phyloP scores from a whole-genome alignment of 2,888 invertebrate species.

The Timandra comae region DNA sequence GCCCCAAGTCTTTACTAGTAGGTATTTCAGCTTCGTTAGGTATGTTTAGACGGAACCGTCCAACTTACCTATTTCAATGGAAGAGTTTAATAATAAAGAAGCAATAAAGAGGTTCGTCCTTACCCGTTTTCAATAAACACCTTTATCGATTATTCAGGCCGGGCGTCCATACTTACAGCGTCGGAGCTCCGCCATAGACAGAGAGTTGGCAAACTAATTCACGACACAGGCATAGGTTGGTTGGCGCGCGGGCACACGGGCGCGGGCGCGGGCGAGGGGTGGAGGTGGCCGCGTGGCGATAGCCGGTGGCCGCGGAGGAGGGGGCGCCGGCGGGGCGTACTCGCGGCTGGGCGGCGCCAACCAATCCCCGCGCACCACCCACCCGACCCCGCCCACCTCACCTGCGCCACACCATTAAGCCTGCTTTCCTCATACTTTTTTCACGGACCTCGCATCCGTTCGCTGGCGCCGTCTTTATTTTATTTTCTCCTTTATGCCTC shows the following conservation, averaged over 20 bases:
- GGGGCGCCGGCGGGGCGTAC: conserved; percentile 62
- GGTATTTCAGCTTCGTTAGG: no score
- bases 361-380: conserved; percentile 69
- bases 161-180: conserved; percentile 74
- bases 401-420: conserved; percentile 74
- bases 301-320: conserved; percentile 63
- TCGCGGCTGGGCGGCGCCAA: conserved; percentile 68
- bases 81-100: conserved; percentile 68
- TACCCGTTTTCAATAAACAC: conserved; percentile 77
- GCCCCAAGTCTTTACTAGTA: no score
- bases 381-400: conserved; percentile 70
- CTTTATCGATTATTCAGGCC: conserved; percentile 76
- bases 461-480: conserved; percentile 73
- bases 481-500: conserved; percentile 75
- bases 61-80: conserved; percentile 33
- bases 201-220: conserved; percentile 77
- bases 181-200: conserved; percentile 73
- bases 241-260: conserved; percentile 70
- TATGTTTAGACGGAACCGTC: conserved; percentile 7
- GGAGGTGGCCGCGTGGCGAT: conserved; percentile 67
- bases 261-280: conserved; percentile 48
- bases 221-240: conserved; percentile 75
- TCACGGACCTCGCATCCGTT: conserved; percentile 73
- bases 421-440: conserved; percentile 71
- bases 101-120: conserved; percentile 72